Conservation (phyloP, 2,113 vertebrate species). For the Pelobates fuscus region DNA sequence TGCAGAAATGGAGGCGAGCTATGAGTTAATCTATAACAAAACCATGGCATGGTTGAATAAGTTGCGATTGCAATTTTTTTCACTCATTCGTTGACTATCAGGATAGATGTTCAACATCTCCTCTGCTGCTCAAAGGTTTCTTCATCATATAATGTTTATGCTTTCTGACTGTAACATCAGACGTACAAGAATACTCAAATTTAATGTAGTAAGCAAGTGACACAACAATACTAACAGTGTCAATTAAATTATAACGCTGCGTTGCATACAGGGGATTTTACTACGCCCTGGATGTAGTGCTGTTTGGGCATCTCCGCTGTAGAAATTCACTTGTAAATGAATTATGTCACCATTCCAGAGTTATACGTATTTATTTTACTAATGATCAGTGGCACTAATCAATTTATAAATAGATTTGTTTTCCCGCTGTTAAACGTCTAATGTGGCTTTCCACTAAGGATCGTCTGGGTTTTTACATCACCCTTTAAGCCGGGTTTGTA, state of each 20-base stretch:
- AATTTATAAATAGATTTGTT: too few species aligned
- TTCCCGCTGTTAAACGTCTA: too few species aligned
- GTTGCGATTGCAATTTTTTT: constrained; percentile 15
- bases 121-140: constrained; percentile 44
- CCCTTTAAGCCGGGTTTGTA: too few species aligned
- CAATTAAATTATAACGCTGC: constrained; percentile 50
- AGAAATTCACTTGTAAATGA: too few species aligned
- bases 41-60: constrained; percentile 6
- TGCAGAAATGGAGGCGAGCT: not conserved
- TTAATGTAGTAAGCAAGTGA: constrained; percentile 47
- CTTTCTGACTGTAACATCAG: constrained; percentile 47
- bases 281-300: not conserved
- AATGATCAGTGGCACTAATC: too few species aligned
- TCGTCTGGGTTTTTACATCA: too few species aligned
- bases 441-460: too few species aligned
- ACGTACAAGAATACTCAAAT: constrained; percentile 41
- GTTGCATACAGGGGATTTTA: constrained; percentile 10
- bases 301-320: not conserved
- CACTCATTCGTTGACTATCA: constrained; percentile 40
- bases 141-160: constrained; percentile 48
- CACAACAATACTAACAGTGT: constrained; percentile 49
- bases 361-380: too few species aligned
- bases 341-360: too few species aligned
- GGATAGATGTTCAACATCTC: constrained; percentile 32
- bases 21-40: constrained; percentile 31